phyloP scores from a whole-genome alignment of 2,797 vertebrate genomes.

The Coregonus suidteri region DNA sequence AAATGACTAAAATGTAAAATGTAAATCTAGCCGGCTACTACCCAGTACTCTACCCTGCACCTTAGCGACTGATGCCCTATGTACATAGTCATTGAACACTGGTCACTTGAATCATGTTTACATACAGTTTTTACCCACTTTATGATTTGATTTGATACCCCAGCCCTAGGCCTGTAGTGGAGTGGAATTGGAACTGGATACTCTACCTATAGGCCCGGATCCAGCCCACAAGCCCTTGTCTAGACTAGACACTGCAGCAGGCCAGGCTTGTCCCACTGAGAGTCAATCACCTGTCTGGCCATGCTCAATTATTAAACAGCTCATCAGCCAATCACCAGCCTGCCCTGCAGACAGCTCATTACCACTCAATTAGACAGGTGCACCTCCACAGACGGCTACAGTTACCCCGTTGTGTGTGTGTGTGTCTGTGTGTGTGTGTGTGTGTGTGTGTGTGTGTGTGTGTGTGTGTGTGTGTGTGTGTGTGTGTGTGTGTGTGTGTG shows the following conservation, averaged over 20 bases:
- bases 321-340: conserved; percentile 70
- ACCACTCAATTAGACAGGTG: conserved; percentile 91
- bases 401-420: background rate
- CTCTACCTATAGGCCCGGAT: conserved; percentile 61
- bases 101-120: too few relatives aligned
- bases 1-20: too few relatives aligned
- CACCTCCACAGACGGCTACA: conserved; percentile 75
- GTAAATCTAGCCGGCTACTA: too few relatives aligned
- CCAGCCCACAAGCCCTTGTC: conserved; percentile 59
- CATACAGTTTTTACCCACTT: background rate
- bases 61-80: too few relatives aligned
- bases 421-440: background rate
- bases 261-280: conserved; percentile 61
- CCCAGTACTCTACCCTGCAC: too few relatives aligned
- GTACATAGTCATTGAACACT: too few relatives aligned
- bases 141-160: too few relatives aligned
- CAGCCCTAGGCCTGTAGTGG: background rate
- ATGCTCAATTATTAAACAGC: conserved; percentile 52
- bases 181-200: conserved; percentile 40
- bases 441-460: too few relatives aligned
- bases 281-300: conserved; percentile 70
- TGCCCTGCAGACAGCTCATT: conserved; percentile 84
- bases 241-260: conserved; percentile 61
- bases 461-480: too few relatives aligned
- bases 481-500: too few relatives aligned